These are phyloP conservation scores for Cataglyphis rosenhaueri DNA, from an alignment of 2,888 invertebrate species.

Conservation along the genomic window DNA sequence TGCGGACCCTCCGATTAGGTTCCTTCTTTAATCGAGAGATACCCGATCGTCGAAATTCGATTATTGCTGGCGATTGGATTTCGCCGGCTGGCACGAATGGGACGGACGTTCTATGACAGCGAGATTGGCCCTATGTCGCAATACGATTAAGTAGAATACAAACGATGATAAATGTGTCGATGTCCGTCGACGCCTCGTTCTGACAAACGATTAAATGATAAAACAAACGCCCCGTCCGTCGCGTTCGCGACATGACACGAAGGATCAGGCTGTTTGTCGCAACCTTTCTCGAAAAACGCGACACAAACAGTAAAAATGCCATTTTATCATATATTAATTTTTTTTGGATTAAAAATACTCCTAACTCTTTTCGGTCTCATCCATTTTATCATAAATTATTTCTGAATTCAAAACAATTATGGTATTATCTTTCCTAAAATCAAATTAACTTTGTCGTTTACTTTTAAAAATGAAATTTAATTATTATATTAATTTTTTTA, in stretches of 20 bases:
- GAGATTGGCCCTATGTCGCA: conserved; percentile 32
- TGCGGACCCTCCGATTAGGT: neutral
- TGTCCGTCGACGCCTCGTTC: conserved; percentile 75
- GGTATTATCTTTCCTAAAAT: neutral
- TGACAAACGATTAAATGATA: conserved; percentile 65
- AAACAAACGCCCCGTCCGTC: conserved; percentile 73
- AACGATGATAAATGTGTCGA: conserved; percentile 70
- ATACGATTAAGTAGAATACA: conserved; percentile 51
- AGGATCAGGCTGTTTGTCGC: conserved; percentile 30
- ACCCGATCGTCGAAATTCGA: conserved; percentile 23
- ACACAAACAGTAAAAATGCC: neutral
- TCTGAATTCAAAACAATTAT: neutral
- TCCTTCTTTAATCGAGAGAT: neutral
- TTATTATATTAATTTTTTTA: neutral
- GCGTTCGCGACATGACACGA: conserved; percentile 65
- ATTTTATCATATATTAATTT: neutral
- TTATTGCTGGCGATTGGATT: conserved; percentile 37
- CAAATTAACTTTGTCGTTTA: neutral
- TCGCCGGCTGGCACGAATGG: neutral
- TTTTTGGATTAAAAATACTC: neutral
- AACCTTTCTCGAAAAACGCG: conserved; percentile 28
- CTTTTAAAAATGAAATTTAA: neutral
- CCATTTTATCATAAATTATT: neutral
- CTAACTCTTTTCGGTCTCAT: neutral
- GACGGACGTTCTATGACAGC: neutral